Evolutionary conservation across 2,113 vertebrate species (phyloP), one percentile per base, ranked within the genome.

Genomic region (Sigmodon hispidus): DNA sequence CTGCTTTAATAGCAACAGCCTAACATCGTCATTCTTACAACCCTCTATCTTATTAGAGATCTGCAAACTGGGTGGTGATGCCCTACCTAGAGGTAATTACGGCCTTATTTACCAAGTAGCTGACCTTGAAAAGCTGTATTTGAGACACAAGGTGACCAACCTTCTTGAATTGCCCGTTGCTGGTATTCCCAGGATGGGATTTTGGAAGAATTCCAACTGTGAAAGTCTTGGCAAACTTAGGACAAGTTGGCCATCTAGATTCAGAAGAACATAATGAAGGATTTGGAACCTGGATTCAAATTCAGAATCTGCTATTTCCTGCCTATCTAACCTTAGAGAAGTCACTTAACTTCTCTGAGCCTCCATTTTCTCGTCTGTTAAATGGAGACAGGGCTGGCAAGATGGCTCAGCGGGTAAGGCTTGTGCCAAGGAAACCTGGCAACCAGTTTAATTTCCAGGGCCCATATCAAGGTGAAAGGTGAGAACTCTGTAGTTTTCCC

Each of bases 81-180:
- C 79, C 11, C 45, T 34, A 16, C 16, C 52, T 61, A 59, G 86
- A 55, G 43, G 81, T 87, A 76, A 92, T 94, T 95, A 48, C 3
- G 40, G 67, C 36, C 89, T 94, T 86, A 87, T 91, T 94, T 84
- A 87, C 48, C 81, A 87, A 83, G 84, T 2, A 87, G 81, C 76
- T 69, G 92, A 92, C 86, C n/a, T 67, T 84, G 89, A 92, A 87
- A 84, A 73, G 31, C 92, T 92, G 52, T 61, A 40, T 61, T 76
- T 69, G 31, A 90, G 81, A 87, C 34, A 36, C 29, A 84, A 77
- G 40, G 55, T 65, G 34, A 91, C 31, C 76, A 52, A 5, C 16
- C 16, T 48, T 73, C 55, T 29, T 10, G 45, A 50, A n/a, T 86
- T 75, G 55, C 83, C 84, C n/a, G 21, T 24, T 40, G 7, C n/a